Conservation (phyloP, 2,797 vertebrate genomes). For the Helostoma temminkii region DNA sequence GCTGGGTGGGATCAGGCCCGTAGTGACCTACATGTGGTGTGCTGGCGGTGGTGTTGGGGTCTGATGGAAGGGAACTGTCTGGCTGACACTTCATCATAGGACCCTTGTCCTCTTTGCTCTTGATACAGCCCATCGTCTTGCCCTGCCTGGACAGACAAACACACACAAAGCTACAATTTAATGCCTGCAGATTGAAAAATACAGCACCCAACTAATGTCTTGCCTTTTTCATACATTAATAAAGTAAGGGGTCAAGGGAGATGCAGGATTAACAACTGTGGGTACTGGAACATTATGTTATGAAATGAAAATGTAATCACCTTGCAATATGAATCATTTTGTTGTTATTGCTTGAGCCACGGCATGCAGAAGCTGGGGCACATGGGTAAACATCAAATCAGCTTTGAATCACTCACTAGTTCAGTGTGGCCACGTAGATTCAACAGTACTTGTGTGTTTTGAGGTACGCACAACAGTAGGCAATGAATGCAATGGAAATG, state of each 20-base stretch:
- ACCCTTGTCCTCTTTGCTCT: slow-evolving; percentile 96
- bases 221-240: slow-evolving; percentile 2
- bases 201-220: background rate
- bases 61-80: slow-evolving; percentile 84
- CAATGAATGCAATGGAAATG: background rate
- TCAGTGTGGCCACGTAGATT: slow-evolving; percentile 18
- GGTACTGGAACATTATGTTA: slow-evolving; percentile 32
- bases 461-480: background rate
- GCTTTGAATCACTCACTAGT: slow-evolving; percentile 36
- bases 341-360: slow-evolving; percentile 53
- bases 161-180: slow-evolving; percentile 22
- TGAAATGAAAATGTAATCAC: slow-evolving; percentile 58
- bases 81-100: slow-evolving; percentile 89
- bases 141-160: slow-evolving; percentile 67
- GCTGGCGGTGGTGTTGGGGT: slow-evolving; percentile 81
- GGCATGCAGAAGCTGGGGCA: slow-evolving; percentile 66
- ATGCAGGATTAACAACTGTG: slow-evolving; percentile 40
- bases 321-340: slow-evolving; percentile 61
- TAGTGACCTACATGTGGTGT: slow-evolving; percentile 86
- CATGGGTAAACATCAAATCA: slow-evolving; percentile 67
- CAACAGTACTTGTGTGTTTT: slow-evolving; percentile 4
- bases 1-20: slow-evolving; percentile 89
- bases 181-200: background rate
- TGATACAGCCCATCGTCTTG: slow-evolving; percentile 93
- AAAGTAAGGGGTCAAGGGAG: slow-evolving; percentile 7